Evolutionary conservation across 2,797 vertebrate species (phyloP), one percentile per base, ranked within the genome.

Genomic region (Chaenodraco wilsoni): DNA sequence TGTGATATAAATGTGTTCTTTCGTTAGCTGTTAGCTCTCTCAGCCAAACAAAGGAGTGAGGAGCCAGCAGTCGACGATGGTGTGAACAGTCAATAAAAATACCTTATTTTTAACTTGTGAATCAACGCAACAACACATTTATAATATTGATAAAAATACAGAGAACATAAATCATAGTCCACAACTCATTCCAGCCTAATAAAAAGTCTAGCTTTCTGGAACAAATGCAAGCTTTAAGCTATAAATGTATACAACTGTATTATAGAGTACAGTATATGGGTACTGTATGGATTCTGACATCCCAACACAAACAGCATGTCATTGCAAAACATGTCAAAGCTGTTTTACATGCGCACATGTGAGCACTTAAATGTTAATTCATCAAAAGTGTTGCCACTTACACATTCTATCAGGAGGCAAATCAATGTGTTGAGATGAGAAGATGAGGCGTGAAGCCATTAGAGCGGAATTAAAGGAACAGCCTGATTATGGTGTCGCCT

Each of bases 361-460:
- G 16, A 40, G 40, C 49, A 52, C 55, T 68, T 19, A 55, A 69
- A 76, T 72, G 45, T 45, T 48, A 57, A 41, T 21, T 15, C 15
- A 21, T 68, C 15, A 50, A 50, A 68, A 67, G 52, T 43, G 44
- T 48, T 6, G 16, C 60, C 59, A 5, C 1, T 31, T 5, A 41
- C 0, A 27, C 43, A 45, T 51, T 27, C 58, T 40, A n/a, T 37
- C 2, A 41, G 56, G 70, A 51, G 44, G 56, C 37, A 58, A 62
- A 82, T 48, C 43, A 69, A 59, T 40, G 65, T 14, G 14, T 27
- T 55, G 59, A 41, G 51, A 76, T 66, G 70, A 76, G 65, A 72
- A 64, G 55, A 65, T 56, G 65, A 76, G 59, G 16, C 60, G 33
- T 58, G 69, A 43, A 11, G 51, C 33, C 33, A 45, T 75, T 60